phyloP scores from a whole-genome alignment of 1,140 invertebrate genomes.

The Belonocnema kinseyi region DNA sequence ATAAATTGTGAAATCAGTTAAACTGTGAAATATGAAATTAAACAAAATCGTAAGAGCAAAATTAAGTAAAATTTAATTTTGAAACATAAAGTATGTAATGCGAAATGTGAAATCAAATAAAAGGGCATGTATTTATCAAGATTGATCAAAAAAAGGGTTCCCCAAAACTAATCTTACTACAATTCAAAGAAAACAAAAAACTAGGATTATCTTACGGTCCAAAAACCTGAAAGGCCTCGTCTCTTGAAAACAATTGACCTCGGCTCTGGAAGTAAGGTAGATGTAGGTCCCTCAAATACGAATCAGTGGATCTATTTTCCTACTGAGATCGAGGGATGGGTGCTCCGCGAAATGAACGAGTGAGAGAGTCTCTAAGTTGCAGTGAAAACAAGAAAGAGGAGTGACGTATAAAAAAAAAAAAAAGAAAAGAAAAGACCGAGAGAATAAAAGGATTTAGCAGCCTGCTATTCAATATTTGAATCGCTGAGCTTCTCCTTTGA shows the following conservation, averaged over 20 bases:
- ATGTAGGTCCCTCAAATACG: background rate
- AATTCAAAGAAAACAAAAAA: slow-evolving; percentile 6
- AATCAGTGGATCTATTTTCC: background rate
- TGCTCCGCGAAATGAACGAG: background rate
- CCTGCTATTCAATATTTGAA: slow-evolving; percentile 63
- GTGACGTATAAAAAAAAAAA: background rate
- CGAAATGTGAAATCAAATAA: no score
- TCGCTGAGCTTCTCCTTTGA: slow-evolving; percentile 61
- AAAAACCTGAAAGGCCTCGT: background rate
- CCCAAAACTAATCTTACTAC: no score
- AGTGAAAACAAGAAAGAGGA: background rate
- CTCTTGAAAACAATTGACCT: background rate
- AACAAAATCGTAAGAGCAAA: no score
- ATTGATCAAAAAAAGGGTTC: no score
- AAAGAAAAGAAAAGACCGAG: slow-evolving; percentile 12
- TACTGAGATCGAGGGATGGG: background rate
- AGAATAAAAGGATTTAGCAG: slow-evolving; percentile 58
- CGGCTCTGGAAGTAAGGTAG: background rate
- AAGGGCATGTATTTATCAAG: no score
- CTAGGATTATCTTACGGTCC: slow-evolving; percentile 8
- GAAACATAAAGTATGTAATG: no score
- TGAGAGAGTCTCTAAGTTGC: background rate
- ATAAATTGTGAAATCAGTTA: no score
- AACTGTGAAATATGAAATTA: no score
- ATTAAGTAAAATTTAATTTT: no score